phyloP scores from a whole-genome alignment of 92 coral and sea anemone species.

The Paramuricea clavata region DNA sequence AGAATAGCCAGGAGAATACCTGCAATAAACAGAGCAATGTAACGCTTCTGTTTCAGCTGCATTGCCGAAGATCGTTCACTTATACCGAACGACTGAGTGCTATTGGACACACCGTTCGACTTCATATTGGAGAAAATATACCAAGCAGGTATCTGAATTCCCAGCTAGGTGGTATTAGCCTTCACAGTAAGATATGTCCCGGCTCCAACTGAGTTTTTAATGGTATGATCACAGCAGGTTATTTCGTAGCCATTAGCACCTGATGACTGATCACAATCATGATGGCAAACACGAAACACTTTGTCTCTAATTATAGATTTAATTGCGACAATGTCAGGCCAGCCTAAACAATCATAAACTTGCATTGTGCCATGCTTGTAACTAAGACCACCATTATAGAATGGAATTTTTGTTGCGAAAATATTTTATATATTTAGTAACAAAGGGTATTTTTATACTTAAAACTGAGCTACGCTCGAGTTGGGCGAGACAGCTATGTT shows the following conservation, averaged over 20 bases:
- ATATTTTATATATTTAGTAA: conserved; percentile 10
- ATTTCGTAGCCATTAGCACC: neutral
- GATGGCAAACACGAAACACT: neutral
- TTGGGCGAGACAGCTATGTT: neutral
- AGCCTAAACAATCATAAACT: neutral
- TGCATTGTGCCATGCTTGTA: neutral
- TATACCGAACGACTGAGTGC: conserved; percentile 31
- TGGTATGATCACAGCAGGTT: neutral
- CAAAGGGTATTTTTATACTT: neutral
- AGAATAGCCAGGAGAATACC: conserved; percentile 29
- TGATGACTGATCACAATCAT: neutral
- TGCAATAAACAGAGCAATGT: neutral
- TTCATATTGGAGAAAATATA: too few species aligned
- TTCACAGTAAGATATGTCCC: neutral
- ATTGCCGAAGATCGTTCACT: neutral
- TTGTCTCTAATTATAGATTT: neutral
- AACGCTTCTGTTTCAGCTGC: conserved; percentile 9
- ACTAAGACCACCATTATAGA: neutral
- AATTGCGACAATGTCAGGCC: conserved; percentile 1
- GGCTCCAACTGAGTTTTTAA: neutral
- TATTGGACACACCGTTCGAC: neutral
- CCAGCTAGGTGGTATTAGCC: neutral
- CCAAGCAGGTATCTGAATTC: neutral
- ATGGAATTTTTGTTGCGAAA: neutral
- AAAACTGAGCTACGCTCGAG: neutral